These are phyloP conservation scores for Pluvialis apricaria DNA, from an alignment of 2,113 vertebrate genomes.

Conservation along the genomic window DNA sequence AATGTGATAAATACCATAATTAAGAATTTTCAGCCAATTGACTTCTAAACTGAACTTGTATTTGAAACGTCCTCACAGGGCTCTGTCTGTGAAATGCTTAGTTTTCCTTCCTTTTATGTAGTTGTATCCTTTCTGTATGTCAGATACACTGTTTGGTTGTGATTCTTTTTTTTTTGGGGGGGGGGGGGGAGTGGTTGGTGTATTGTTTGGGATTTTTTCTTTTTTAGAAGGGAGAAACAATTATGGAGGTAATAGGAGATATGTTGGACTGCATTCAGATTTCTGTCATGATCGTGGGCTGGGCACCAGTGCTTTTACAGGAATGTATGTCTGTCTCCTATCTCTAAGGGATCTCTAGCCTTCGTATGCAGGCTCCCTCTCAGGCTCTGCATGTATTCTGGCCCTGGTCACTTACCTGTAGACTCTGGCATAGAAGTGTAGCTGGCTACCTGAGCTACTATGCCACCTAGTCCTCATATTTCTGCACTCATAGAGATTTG, in stretches of 20 bases:
- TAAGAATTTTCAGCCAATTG: not conserved
- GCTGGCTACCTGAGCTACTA: not conserved
- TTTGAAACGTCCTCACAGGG: not conserved
- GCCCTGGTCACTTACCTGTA: not conserved
- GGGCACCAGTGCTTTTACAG: not conserved
- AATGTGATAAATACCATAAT: not conserved
- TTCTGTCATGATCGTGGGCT: not conserved
- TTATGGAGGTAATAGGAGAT: no score
- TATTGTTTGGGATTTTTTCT: not conserved
- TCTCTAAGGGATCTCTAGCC: not conserved
- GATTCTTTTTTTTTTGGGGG: not conserved
- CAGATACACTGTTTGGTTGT: not conserved
- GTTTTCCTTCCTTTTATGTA: not conserved
- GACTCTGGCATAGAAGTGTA: not conserved
- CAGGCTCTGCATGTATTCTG: not conserved
- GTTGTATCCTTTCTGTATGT: not conserved
- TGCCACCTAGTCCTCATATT: not conserved
- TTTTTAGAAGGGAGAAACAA: not conserved
- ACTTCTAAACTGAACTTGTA: not conserved
- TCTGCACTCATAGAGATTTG: not conserved
- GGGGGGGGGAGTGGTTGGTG: no score
- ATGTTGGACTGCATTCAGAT: not conserved
- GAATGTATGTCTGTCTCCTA: rapidly evolving
- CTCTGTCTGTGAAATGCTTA: not conserved
- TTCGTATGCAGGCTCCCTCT: not conserved